Evolutionary conservation across 2,113 vertebrate species (phyloP), one percentile per base, ranked within the genome.

Genomic region (Paradisaea rubra): DNA sequence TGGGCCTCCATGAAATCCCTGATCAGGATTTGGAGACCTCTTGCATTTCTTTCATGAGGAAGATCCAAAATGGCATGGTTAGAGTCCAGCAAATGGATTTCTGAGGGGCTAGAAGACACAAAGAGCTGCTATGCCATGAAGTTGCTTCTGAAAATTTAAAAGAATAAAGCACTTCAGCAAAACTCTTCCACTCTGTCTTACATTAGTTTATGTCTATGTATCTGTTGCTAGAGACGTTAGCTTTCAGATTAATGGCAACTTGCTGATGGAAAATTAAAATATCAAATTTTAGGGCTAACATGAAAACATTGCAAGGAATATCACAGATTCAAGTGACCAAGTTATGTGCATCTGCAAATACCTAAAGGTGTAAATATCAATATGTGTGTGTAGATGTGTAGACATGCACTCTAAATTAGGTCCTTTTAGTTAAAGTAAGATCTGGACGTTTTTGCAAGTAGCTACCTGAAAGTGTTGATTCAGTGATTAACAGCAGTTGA

Each of bases 1-100:
- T 66, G 59, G 35, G 8, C 25, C 20, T 82, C 31, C 7, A 10
- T 30, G 19, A 77, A 81, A 61, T 61, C 8, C 11, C 28, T 42
- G 13, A 63, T 24, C 33, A 83, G 21, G 28, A 50, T 88, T 83
- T 70, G 59, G 39, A 41, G 20, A 65, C 4, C 9, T 92, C 24
- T 71, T 56, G 9, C 1, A 1, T 61, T 74, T 72, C 11, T 73
- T 69, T 16, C 1, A 0, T 35, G 33, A 78, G 8, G 4, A 31
- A 63, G 12, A 68, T 69, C 8, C 8, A 15, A 84, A 91, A 21
- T 13, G 33, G 3, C 8, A 6, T 16, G 14, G 10, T 39, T 88
- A 57, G n/a, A 65, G 20, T 60, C 37, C 45, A 76, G 72, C 5
- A 88, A 74, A 69, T 86, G 10, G 18, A 33, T 78, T 81, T 94